Conservation (phyloP, 2,888 invertebrate species). For the Syritta pipiens region DNA sequence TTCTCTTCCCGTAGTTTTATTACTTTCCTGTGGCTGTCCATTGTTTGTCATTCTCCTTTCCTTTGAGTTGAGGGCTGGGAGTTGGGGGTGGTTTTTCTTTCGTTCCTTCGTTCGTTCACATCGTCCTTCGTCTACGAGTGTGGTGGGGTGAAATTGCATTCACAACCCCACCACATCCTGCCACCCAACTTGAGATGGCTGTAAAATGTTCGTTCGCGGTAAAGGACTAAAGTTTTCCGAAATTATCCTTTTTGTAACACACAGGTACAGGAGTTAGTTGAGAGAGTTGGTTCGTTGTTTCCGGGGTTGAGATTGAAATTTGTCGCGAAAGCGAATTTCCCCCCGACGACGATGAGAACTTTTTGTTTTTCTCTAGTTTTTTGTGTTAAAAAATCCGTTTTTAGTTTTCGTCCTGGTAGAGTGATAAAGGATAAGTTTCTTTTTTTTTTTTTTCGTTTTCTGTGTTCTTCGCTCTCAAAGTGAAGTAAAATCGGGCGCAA, state of each 20-base stretch:
- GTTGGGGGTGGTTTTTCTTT: no score
- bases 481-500: conserved; percentile 35
- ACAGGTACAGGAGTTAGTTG: conserved; percentile 1
- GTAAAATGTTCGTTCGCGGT: conserved; percentile 14
- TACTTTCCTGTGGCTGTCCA: conserved; percentile 51
- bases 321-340: conserved; percentile 64
- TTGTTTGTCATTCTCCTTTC: conserved; percentile 51
- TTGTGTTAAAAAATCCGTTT: neutral
- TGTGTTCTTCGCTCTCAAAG: conserved; percentile 3
- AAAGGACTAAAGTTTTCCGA: conserved; percentile 25
- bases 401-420: conserved; percentile 28
- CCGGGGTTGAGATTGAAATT: conserved; percentile 41
- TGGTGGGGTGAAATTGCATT: neutral
- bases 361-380: neutral
- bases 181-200: no score
- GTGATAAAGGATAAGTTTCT: conserved; percentile 40
- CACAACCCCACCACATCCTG: neutral
- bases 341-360: conserved; percentile 22
- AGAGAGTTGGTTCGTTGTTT: neutral
- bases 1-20: conserved; percentile 56
- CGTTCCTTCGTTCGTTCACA: conserved; percentile 33
- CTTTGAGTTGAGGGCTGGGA: conserved; percentile 35
- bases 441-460: conserved; percentile 10
- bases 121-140: conserved; percentile 33
- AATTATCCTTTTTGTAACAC: neutral